Evolutionary conservation across 2,888 invertebrate genomes (phyloP).

Genomic region (Abrostola triplasia): DNA sequence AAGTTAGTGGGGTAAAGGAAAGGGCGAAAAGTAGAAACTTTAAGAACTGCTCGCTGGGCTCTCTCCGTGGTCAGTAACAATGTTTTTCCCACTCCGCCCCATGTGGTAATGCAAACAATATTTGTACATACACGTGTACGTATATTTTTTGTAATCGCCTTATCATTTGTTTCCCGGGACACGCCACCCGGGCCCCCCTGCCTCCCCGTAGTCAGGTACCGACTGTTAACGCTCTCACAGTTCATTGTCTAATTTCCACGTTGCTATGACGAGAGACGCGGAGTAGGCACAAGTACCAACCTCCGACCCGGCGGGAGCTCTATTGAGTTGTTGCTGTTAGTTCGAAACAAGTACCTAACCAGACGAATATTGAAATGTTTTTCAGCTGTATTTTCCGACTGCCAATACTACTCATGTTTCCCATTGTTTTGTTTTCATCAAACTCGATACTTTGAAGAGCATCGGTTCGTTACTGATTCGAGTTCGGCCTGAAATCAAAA

Average conservation of each 20-base stretch:
- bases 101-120: too few species aligned
- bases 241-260: slow-evolving; percentile 68
- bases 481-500: slow-evolving; percentile 14
- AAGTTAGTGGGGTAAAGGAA: too few species aligned
- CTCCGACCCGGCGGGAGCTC: slow-evolving; percentile 37
- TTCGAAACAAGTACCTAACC: slow-evolving; percentile 34
- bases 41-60: too few species aligned
- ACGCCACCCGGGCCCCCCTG: slow-evolving; percentile 35
- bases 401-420: slow-evolving; percentile 17
- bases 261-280: slow-evolving; percentile 73
- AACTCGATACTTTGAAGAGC: slow-evolving; percentile 25
- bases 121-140: slow-evolving; percentile 33
- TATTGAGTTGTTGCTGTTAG: slow-evolving; percentile 39
- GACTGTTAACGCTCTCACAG: slow-evolving; percentile 60
- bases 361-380: slow-evolving; percentile 31
- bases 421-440: slow-evolving; percentile 27
- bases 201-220: slow-evolving; percentile 42
- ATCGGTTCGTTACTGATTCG: slow-evolving; percentile 8
- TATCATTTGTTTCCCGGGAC: slow-evolving; percentile 48
- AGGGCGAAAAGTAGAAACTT: too few species aligned
- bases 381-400: slow-evolving; percentile 18
- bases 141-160: slow-evolving; percentile 53
- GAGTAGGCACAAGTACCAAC: slow-evolving; percentile 41
- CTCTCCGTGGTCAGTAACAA: too few species aligned
- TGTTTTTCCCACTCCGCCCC: too few species aligned